phyloP scores from a whole-genome alignment of 1,140 invertebrate genomes.

The Drosophila nannoptera region DNA sequence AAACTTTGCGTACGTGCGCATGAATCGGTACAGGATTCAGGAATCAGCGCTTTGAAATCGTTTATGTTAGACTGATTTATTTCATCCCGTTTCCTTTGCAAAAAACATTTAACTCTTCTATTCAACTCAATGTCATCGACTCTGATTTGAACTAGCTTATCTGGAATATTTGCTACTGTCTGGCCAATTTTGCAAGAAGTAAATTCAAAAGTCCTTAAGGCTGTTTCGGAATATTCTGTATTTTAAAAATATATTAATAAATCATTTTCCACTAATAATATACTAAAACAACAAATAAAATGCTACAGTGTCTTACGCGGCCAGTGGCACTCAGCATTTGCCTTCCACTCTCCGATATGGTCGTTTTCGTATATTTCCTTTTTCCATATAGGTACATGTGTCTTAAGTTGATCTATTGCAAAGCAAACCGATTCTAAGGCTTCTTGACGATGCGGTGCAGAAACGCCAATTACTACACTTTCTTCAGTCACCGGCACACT shows the following conservation, averaged over 20 bases:
- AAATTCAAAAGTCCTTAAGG: slow-evolving; percentile 52
- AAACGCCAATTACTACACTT: slow-evolving; percentile 94
- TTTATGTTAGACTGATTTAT: slow-evolving; percentile 83
- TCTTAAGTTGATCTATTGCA: slow-evolving; percentile 93
- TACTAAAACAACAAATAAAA: background rate
- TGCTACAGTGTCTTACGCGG: slow-evolving; percentile 63
- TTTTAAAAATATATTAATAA: slow-evolving; percentile 18
- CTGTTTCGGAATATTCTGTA: slow-evolving; percentile 21
- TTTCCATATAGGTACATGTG: slow-evolving; percentile 96
- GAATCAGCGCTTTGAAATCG: slow-evolving; percentile 81
- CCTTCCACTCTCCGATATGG: slow-evolving; percentile 83
- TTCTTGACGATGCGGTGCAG: slow-evolving; percentile 91
- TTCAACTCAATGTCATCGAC: slow-evolving; percentile 81
- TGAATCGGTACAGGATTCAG: slow-evolving; percentile 56
- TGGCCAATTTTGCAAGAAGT: slow-evolving; percentile 63
- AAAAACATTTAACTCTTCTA: slow-evolving; percentile 82
- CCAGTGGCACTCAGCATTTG: slow-evolving; percentile 90
- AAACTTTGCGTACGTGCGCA: slow-evolving; percentile 86
- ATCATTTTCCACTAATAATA: slow-evolving; percentile 4
- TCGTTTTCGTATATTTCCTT: slow-evolving; percentile 91
- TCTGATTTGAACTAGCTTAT: slow-evolving; percentile 82
- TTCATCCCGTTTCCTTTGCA: slow-evolving; percentile 83
- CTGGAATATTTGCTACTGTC: slow-evolving; percentile 69
- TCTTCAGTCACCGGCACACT: slow-evolving; percentile 92
- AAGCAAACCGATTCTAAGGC: slow-evolving; percentile 90